Evolutionary conservation across 2,113 vertebrate genomes (phyloP), one percentile per base, ranked within the genome.

Genomic region (Morone saxatilis): DNA sequence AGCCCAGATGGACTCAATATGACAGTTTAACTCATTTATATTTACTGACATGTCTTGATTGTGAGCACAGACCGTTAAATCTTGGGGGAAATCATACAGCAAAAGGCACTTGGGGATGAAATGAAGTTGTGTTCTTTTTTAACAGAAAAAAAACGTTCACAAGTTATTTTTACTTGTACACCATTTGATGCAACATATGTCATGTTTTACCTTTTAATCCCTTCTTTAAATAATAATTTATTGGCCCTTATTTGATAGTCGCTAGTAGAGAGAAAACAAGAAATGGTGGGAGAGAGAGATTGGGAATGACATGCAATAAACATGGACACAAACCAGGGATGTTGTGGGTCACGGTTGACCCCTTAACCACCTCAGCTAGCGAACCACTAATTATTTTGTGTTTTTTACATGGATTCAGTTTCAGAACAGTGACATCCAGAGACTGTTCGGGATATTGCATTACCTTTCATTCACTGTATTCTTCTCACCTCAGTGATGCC

Each of bases 401-500:
- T 25, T 57, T 53, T 67, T 48, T 5, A 48, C n/a, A 31, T 3
- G 0, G n/a, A 67, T 67, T 67, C 7, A 17, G n/a, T 56, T 13
- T 13, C 20, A 17, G 60, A 22, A 50, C 11, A 51, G 9, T 8
- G 0, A 43, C 47, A 48, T 65, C 17, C 50, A 60, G 11, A 57
- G 56, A 10, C 65, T 41, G 20, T 65, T 66, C 13, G 1, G 1
- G 1, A 69, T 68, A 36, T 7, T 50, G 16, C 48, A 22, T 0
- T 0, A 20, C 14, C n/a, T 57, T 76, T 20, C 4, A 50, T 66
- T 65, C 3, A 10, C 0, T 0, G 4, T 66, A 59, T 60, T n/a
- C 62, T 7, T 51, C 94, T 86, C 89, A 91, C 71, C 54, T 56
- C 92, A 99, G 98, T 95, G 79, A 97, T 99, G 97, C 94, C 96